Base-by-base conservation (phyloP, 2,113 vertebrate species). In the Pelvicachromis taeniatus region DNA sequence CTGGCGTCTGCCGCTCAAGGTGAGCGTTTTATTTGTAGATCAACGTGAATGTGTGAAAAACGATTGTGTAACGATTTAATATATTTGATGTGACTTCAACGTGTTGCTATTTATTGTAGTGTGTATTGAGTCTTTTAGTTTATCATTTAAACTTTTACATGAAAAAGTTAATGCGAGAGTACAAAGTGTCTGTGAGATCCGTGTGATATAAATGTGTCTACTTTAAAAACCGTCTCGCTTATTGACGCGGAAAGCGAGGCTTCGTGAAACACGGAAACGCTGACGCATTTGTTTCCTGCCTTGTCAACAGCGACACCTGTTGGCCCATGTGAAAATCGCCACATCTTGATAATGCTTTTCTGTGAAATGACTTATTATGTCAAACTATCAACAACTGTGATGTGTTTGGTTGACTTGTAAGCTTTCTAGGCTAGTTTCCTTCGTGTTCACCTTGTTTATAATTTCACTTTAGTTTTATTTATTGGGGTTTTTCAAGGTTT, bases 341-440 rank as follows among this genome's bases (percentile, higher is more conserved):
- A 4, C 55, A 16, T 56, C 14, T 0, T 56, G 55, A 56, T 56
- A 23, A 54, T 10, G 53, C 53, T 23, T 54, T 54, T 54, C 52
- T 54, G n/a, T 54, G 53, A 12, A n/a, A 54, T 54, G 3, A 54
- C 53, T 4, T 23, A 21, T 54, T 54, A 5, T 31, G 23, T 54
- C 23, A 56, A 55, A 56, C 54, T 1, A 5, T 23, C 10, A 23
- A 0, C 23, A 54, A 54, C 1, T 12, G 53, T 54, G 53, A 23
- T 54, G 53, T 54, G n/a, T 23, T 54, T 38, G 3, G 0, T 23
- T 55, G n/a, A 55, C 21, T 23, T 55, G 0, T 55, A 55, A 55
- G 21, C 21, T 55, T 23, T 5, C 10, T 55, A 23, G 53, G 21
- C n/a, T 23, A 55, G 53, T 55, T 55, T 55, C 26, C 26, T 26